Evolutionary conservation across 2,113 vertebrate genomes (phyloP).

Genomic region (Salvelinus sp.): DNA sequence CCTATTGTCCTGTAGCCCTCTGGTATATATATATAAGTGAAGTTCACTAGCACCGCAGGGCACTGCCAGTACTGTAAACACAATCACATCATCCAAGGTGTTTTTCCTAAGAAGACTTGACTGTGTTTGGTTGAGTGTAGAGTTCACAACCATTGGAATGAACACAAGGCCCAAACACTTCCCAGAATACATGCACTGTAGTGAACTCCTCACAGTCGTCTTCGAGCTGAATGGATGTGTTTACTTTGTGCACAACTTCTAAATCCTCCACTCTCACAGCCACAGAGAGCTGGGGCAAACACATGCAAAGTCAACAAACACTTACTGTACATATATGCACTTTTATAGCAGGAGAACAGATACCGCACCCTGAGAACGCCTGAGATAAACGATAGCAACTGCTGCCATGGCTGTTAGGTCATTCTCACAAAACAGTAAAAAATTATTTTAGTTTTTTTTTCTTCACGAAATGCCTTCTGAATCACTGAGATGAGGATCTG

Average conservation of each 20-base stretch:
- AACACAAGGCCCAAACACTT: conserved; percentile 44
- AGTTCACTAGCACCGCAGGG: conserved; percentile 31
- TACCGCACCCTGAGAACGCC: background rate
- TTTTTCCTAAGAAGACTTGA: conserved; percentile 32
- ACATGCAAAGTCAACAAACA: conserved; percentile 35
- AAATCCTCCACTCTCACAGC: conserved; percentile 19
- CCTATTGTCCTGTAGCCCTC: no score
- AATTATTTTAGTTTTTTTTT: no score
- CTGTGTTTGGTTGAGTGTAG: conserved; percentile 26
- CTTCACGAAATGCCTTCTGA: no score
- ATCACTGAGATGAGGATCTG: no score
- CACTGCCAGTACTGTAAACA: conserved; percentile 38
- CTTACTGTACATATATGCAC: conserved; percentile 38
- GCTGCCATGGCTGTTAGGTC: conserved; percentile 25
- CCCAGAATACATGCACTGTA: conserved; percentile 36
- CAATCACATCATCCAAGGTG: conserved; percentile 1
- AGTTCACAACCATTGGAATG: background rate
- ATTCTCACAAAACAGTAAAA: no score
- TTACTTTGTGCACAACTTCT: conserved; percentile 33
- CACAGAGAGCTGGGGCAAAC: conserved; percentile 54
- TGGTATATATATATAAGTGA: conserved; percentile 17
- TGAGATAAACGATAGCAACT: conserved; percentile 38
- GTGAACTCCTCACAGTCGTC: background rate
- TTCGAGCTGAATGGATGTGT: conserved; percentile 24
- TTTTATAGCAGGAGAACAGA: background rate